Evolutionary conservation across 2,113 vertebrate genomes (phyloP).

Genomic region (Aramus guarauna): DNA sequence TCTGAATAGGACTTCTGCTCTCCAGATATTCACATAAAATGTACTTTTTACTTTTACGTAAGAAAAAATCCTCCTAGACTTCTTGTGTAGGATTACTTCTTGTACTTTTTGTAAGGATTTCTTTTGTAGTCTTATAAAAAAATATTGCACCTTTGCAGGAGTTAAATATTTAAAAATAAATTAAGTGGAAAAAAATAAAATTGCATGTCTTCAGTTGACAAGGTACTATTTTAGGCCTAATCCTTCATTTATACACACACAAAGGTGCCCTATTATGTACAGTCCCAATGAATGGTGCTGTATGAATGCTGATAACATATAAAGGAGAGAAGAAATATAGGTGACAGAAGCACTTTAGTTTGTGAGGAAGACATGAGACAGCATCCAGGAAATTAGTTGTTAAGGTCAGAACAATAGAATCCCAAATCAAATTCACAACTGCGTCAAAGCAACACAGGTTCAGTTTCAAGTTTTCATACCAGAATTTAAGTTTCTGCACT

Average conservation of each 20-base stretch:
- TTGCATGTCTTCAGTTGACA: neutral
- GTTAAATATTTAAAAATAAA: conserved; percentile 4
- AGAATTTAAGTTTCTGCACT: neutral
- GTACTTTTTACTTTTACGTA: neutral
- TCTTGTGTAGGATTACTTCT: no score
- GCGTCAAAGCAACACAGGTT: neutral
- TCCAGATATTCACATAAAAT: neutral
- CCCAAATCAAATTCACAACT: neutral
- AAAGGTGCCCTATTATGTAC: neutral
- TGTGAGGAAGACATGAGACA: neutral
- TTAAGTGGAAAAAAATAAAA: conserved; percentile 18
- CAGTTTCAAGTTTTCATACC: neutral
- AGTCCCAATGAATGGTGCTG: neutral
- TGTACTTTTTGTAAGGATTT: neutral
- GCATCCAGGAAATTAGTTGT: neutral
- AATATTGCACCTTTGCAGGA: neutral
- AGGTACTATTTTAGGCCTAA: neutral
- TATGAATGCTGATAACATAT: neutral
- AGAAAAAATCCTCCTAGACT: neutral
- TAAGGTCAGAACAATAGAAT: neutral
- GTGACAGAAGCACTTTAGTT: neutral
- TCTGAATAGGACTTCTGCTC: neutral
- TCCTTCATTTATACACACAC: neutral
- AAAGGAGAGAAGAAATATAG: neutral
- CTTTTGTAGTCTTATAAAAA: neutral